These are phyloP conservation scores for Metacarcinus magister DNA, from an alignment of 2,888 invertebrate species.

Conservation along the genomic window DNA sequence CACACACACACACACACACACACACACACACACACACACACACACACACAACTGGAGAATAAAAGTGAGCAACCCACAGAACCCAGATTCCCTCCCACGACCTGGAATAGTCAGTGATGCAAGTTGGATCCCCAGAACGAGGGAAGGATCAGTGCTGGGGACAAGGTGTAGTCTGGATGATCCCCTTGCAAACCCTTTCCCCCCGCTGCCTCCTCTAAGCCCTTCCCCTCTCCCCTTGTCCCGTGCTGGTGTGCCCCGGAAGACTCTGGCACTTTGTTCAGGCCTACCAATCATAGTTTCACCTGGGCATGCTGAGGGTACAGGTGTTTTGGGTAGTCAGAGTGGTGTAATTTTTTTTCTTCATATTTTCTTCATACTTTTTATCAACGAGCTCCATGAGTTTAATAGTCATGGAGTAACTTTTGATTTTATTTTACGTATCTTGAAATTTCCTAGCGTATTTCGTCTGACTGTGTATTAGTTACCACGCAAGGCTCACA, in stretches of 20 bases:
- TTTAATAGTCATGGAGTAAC: neutral
- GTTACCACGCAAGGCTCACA: neutral
- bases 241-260: neutral
- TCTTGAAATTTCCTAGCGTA: neutral
- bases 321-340: neutral
- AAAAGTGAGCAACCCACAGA: neutral
- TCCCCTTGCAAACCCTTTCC: neutral
- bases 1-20: no score
- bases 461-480: neutral
- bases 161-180: slow-evolving; percentile 27
- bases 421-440: neutral
- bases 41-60: neutral
- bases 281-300: slow-evolving; percentile 5
- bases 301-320: neutral
- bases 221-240: neutral
- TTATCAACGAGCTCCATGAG: neutral
- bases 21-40: no score
- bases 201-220: neutral
- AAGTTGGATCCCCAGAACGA: neutral
- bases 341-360: neutral
- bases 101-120: neutral
- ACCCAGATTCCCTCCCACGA: neutral
- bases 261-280: neutral
- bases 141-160: slow-evolving; percentile 8
- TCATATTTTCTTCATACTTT: neutral